Conservation (phyloP, 1,140 invertebrate species). For the Schlechtendalia chinensis region DNA sequence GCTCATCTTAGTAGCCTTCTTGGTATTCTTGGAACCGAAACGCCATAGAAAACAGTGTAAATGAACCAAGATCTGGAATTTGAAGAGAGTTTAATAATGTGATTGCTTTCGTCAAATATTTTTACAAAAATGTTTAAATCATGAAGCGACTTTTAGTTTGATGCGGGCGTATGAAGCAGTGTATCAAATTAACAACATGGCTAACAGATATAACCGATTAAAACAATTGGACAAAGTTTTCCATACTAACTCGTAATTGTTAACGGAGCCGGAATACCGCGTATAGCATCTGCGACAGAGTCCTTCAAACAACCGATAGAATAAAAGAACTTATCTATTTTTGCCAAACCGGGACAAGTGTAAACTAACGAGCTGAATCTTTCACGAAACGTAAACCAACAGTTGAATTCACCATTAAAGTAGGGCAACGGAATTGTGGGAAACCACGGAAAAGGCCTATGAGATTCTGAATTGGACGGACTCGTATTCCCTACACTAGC, state of each 20-base stretch:
- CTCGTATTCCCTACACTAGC: too few species aligned
- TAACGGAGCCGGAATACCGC: not conserved
- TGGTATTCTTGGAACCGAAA: too few species aligned
- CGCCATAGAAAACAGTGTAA: not conserved
- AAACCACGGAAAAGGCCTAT: not conserved
- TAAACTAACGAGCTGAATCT: not conserved
- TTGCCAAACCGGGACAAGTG: too few species aligned
- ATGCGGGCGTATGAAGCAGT: not conserved
- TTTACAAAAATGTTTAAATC: not conserved
- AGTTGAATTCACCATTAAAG: not conserved
- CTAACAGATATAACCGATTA: not conserved
- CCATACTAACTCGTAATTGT: not conserved
- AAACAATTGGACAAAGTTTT: not conserved
- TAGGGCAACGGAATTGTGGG: not conserved
- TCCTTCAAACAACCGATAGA: not conserved
- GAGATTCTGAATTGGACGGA: too few species aligned
- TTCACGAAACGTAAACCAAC: not conserved
- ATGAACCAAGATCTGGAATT: not conserved
- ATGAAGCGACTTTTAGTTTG: not conserved
- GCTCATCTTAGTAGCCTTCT: not conserved
- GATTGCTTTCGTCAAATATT: not conserved
- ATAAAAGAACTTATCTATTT: not conserved
- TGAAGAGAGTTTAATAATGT: not conserved
- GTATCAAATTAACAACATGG: not conserved
- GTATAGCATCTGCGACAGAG: not conserved